Percentiles rank a stretch among this genome's conserved stretches.
Conservation (phyloP, 2,797 vertebrate species). For the Clamator glandarius region DNA sequence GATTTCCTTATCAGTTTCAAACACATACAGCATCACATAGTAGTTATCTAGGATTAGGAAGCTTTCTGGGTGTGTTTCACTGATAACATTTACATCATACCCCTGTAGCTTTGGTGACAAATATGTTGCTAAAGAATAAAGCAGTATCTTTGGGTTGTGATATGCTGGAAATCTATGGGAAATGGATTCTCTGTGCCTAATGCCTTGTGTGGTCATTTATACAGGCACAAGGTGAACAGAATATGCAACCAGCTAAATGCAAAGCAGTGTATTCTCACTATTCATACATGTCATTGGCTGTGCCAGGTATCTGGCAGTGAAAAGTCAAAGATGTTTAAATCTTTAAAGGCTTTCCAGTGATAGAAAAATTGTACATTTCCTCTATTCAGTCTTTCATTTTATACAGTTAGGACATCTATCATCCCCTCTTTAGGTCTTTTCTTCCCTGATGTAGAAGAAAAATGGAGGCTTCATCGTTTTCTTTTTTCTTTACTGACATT, state of each 20-base stretch:
- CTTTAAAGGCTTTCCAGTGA: slow-evolving; percentile 8
- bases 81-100: slow-evolving; percentile 1
- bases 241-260: not conserved
- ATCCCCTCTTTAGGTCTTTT: not conserved
- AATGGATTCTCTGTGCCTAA: not conserved
- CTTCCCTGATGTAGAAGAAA: slow-evolving; percentile 16
- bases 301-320: not conserved
- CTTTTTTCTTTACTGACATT: not conserved
- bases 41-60: slow-evolving; percentile 43
- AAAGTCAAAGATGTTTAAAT: slow-evolving; percentile 28
- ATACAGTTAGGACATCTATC: slow-evolving; percentile 12
- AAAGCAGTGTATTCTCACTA: not conserved
- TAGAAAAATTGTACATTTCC: not conserved
- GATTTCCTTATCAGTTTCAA: slow-evolving; percentile 54
- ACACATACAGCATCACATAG: slow-evolving; percentile 27
- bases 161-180: not conserved
- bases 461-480: not conserved
- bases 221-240: not conserved
- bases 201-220: not conserved
- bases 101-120: slow-evolving; percentile 29
- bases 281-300: not conserved
- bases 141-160: not conserved
- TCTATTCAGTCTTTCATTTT: not conserved
- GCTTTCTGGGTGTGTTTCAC: slow-evolving; percentile 21
- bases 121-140: slow-evolving; percentile 19